Evolutionary conservation across 2,797 vertebrate genomes (phyloP).

Genomic region (Anguilla pacifica): DNA sequence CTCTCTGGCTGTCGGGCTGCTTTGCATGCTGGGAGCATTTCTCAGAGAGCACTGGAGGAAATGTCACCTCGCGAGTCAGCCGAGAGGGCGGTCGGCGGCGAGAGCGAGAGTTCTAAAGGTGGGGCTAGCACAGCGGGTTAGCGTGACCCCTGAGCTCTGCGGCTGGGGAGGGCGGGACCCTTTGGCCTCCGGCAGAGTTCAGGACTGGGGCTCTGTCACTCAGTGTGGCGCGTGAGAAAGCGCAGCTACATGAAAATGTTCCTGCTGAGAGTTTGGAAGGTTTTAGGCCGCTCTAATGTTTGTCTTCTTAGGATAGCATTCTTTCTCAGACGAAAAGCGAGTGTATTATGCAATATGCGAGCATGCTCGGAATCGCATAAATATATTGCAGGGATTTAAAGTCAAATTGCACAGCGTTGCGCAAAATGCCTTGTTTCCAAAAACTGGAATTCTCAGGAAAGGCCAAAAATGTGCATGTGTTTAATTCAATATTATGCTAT

Average conservation of each 20-base stretch:
- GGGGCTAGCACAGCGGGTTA: not conserved
- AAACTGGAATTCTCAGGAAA: not conserved
- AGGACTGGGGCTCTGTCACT: not conserved
- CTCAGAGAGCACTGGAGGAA: not conserved
- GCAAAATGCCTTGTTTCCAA: not conserved
- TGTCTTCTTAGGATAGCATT: not conserved
- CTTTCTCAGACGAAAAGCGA: not conserved
- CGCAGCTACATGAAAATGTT: not conserved
- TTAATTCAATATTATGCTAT: not conserved
- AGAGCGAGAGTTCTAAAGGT: not conserved
- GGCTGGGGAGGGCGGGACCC: not conserved
- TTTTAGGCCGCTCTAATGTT: not conserved
- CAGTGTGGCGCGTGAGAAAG: not conserved
- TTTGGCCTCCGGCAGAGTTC: not conserved
- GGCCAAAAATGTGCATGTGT: not conserved
- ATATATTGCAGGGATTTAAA: not conserved
- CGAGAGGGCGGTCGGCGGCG: not conserved
- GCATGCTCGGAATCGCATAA: not conserved
- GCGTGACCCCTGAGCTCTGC: not conserved
- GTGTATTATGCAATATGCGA: conserved; percentile 1
- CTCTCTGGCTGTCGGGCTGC: not conserved
- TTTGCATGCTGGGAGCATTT: not conserved
- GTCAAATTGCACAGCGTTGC: not conserved
- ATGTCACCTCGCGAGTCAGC: not conserved
- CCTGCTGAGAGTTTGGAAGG: not conserved